Base-by-base conservation (phyloP, 2,113 vertebrate species). In the Callorhinus ursinus region DNA sequence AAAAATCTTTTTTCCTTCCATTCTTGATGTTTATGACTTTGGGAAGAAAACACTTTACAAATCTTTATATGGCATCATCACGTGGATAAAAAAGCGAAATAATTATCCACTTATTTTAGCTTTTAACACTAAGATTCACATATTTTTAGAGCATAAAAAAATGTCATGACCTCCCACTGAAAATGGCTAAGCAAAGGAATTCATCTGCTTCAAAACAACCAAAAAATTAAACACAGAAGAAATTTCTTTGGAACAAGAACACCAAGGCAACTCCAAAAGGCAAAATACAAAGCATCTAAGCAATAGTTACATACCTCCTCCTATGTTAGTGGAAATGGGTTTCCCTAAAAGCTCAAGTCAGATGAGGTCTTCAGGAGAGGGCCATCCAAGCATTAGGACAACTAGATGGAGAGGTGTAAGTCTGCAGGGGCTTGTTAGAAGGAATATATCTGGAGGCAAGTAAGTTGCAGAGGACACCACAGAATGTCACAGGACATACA, bases 131-230 rank as follows among this genome's bases (percentile, higher is more conserved):
- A 87, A 51, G 10, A 84, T 74, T 87, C 19, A 65, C 7, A 5
- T 33, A 77, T 59, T 92, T 95, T 94, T 72, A 96, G 63, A 55
- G 16, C 42, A 91, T 36, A 36, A 92, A 55, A 0, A 15, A 79
- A 80, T 7, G 67, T 82, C 53, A 74, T 36, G 55, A 67, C 18
- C 72, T 92, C 26, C 26, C 69, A 14, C 76, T 63, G 74, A 76
- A 97, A 88, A 85, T 49, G 22, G 12, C 26, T 67, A 93, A 15
- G 59, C 65, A 77, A 95, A 86, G 15, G 12, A 36, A 89, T 91
- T 81, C 12, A 61, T 59, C 24, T 96, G 22, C 31, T 88, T 84
- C n/a, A 57, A 93, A 95, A 46, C 31, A 67, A 80, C 21, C 21
- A 76, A 87, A 80, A 36, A 57, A 39, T 55, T 69, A 76, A 96